Evolutionary conservation across 2,888 invertebrate genomes (phyloP).

Genomic region (Noctua janthe): DNA sequence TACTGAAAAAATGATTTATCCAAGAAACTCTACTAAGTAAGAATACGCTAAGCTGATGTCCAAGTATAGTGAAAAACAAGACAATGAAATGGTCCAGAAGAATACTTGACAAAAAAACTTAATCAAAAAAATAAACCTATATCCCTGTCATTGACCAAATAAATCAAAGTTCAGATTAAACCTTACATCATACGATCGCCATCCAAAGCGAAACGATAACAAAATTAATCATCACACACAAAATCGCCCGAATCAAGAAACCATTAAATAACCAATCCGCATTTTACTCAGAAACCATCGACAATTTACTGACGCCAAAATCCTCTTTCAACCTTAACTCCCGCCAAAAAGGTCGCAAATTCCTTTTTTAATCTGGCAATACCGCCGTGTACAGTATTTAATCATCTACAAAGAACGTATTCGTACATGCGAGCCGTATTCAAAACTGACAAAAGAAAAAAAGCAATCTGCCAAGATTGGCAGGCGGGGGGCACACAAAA

Average conservation of each 20-base stretch:
- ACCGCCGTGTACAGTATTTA: constrained; percentile 83
- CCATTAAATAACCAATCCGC: constrained; percentile 89
- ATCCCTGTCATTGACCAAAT: constrained; percentile 22
- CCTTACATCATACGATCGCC: constrained; percentile 59
- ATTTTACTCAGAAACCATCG: constrained; percentile 73
- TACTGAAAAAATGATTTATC: neutral
- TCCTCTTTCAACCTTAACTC: constrained; percentile 65
- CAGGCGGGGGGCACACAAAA: constrained; percentile 83
- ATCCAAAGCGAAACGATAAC: constrained; percentile 73
- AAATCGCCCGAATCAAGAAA: constrained; percentile 87
- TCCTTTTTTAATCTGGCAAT: constrained; percentile 68
- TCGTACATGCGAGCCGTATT: constrained; percentile 86
- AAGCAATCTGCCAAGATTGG: constrained; percentile 90
- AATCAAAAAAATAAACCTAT: constrained; percentile 6
- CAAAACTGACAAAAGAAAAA: constrained; percentile 90
- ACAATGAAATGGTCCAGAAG: neutral
- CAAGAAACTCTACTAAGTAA: neutral
- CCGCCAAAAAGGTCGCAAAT: constrained; percentile 71
- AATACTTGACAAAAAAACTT: neutral
- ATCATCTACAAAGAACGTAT: constrained; percentile 88
- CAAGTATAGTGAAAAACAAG: neutral
- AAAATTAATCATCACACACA: constrained; percentile 85
- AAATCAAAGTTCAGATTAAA: constrained; percentile 52
- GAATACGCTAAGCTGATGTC: neutral
- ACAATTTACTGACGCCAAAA: constrained; percentile 52